A percentile compares a stretch with the other conserved stretches of the same genome.
Conservation (phyloP, 2,888 invertebrate genomes). For the Prenolepis imparis region DNA sequence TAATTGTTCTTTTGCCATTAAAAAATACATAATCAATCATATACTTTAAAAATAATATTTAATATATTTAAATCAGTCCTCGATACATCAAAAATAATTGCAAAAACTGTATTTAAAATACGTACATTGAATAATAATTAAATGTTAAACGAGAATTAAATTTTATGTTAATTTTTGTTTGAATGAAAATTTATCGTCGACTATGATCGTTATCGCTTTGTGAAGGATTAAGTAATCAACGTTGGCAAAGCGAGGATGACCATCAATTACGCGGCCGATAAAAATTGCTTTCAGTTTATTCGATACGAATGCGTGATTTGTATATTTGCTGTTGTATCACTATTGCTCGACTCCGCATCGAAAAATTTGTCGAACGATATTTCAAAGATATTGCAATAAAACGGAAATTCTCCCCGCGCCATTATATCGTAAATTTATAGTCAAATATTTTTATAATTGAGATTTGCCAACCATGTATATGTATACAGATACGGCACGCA, state of each 20-base stretch:
- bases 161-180: constrained; percentile 2
- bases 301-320: constrained; percentile 44
- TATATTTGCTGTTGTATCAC: constrained; percentile 5
- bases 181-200: constrained; percentile 23
- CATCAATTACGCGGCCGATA: constrained; percentile 39
- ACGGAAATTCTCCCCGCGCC: constrained; percentile 67
- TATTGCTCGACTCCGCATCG: constrained; percentile 16
- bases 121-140: constrained; percentile 2
- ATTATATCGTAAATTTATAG: constrained; percentile 68
- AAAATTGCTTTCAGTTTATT: constrained; percentile 50
- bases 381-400: constrained; percentile 63
- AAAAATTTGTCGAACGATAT: constrained; percentile 64
- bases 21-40: not conserved
- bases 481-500: constrained; percentile 24
- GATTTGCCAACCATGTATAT: constrained; percentile 39
- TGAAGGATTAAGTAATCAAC: constrained; percentile 45
- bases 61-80: not conserved
- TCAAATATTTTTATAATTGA: constrained; percentile 72
- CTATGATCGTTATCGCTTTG: constrained; percentile 27
- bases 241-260: constrained; percentile 24
- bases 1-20: not conserved
- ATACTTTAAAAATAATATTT: not conserved
- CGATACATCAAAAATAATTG: not conserved
- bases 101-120: not conserved
- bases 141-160: not conserved